A percentile compares a stretch with the other conserved stretches of the same genome.
Evolutionary conservation across 2,797 vertebrate genomes (phyloP).

Genomic region (Enoplosus armatus): DNA sequence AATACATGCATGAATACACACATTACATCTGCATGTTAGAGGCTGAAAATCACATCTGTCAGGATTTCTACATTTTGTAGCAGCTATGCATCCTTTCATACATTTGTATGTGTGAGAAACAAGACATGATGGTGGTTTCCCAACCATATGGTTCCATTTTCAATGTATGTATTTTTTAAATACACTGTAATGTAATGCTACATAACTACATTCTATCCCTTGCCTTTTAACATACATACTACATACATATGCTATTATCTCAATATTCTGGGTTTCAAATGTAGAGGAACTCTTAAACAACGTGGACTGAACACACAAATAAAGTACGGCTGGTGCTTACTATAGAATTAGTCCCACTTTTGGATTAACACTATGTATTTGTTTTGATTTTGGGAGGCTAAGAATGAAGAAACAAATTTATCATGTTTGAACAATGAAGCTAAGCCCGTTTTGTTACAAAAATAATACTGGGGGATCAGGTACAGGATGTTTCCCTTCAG

Average conservation of each 20-base stretch:
- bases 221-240: conserved; percentile 1
- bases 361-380: conserved; percentile 53
- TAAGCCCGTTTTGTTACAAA: conserved; percentile 48
- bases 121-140: conserved; percentile 13
- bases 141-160: conserved; percentile 35
- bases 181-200: conserved; percentile 28
- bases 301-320: conserved; percentile 40
- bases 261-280: conserved; percentile 47
- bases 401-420: conserved; percentile 57
- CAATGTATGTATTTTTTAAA: conserved; percentile 27
- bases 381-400: conserved; percentile 54
- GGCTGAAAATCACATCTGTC: conserved; percentile 11
- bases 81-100: conserved; percentile 2
- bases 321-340: conserved; percentile 34
- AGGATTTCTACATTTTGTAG: not conserved
- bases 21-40: conserved; percentile 12
- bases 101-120: conserved; percentile 16
- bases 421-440: conserved; percentile 57
- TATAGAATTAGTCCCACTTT: conserved; percentile 55
- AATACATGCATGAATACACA: conserved; percentile 38
- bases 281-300: conserved; percentile 28
- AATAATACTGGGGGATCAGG: conserved; percentile 57
- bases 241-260: conserved; percentile 16
- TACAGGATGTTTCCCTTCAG: conserved; percentile 60
- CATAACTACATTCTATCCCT: conserved; percentile 3